These are phyloP conservation scores for Cremastinae sp. DNA, from an alignment of 2,888 invertebrate genomes.

Conservation along the genomic window DNA sequence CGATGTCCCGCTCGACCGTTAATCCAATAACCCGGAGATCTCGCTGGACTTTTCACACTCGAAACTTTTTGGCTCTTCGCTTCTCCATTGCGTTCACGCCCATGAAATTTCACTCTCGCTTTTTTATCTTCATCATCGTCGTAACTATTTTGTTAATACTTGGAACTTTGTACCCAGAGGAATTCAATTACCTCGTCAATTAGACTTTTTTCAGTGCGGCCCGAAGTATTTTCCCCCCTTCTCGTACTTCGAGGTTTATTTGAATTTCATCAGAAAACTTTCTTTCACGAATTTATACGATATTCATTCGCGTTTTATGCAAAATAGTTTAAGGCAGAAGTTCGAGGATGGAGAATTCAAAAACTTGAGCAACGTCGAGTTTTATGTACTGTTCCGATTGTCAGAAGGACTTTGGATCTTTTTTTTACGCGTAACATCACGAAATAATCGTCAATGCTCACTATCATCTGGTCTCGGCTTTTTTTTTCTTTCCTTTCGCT, in stretches of 20 bases:
- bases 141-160: slow-evolving; percentile 17
- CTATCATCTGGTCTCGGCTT: neutral
- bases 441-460: too few relatives aligned
- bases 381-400: too few relatives aligned
- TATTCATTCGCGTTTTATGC: slow-evolving; percentile 21
- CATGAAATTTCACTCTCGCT: slow-evolving; percentile 3
- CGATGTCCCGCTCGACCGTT: slow-evolving; percentile 38
- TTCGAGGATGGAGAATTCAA: neutral
- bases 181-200: slow-evolving; percentile 28
- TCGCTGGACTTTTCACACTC: too few relatives aligned
- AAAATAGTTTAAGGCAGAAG: neutral
- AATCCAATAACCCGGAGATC: slow-evolving; percentile 14
- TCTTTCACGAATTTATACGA: slow-evolving; percentile 8
- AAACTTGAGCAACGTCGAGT: slow-evolving; percentile 23
- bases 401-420: too few relatives aligned
- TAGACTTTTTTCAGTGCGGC: slow-evolving; percentile 10
- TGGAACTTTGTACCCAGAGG: neutral
- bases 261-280: slow-evolving; percentile 28
- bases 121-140: slow-evolving; percentile 7
- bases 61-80: slow-evolving; percentile 10
- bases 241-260: slow-evolving; percentile 7
- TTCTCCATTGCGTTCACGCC: neutral
- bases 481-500: slow-evolving; percentile 5
- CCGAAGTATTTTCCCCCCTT: slow-evolving; percentile 1
- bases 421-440: too few relatives aligned